Base-by-base conservation (phyloP, 1,140 invertebrate genomes). In the Stenopsyche tienmushanensis region DNA sequence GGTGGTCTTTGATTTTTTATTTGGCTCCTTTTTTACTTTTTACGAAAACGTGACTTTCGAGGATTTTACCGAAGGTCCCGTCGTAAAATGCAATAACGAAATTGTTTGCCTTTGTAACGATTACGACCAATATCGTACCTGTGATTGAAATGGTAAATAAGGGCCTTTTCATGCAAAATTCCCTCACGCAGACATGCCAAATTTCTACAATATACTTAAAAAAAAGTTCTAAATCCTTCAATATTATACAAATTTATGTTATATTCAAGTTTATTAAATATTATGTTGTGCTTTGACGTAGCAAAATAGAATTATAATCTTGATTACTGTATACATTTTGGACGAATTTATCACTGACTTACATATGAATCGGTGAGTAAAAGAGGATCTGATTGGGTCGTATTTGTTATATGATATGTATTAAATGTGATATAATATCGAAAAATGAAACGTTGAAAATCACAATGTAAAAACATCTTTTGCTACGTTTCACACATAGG, bases 1-100 rank as follows among this genome's bases (percentile, higher is more conserved):
- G 57, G 57, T 60, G 57, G 57, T 60, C 57, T 60, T 57, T 45
- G 57, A 60, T 47, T 41, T 21, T 50, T 26, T 26, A 25, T 53
- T 25, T 53, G 2, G 24, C 15, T 57, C 29, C 13, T 9, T 57
- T 39, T 57, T 57, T 57, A 5, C 24, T 21, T 55, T 21, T 17
- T 21, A 60, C 42, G 15, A 39, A n/a, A 60, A 60, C 57, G 57
- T 60, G 57, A 60, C 57, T 60, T 60, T 47, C 20, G 15, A 20
- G 21, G 24, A n/a, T 23, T 60, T 47, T 15, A 18, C 18, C 17
- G 34, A 5, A 23, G 54, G 34, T 29, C 39, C 34, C 18, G 20
- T 57, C 54, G 54, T 57, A 57, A 57, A 57, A 42, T 57, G 54
- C 54, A 57, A 57, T 57, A 57, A 41, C 21, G 54, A 57, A 41